Conservation (phyloP, 2,888 invertebrate genomes). For the Ditula angustiorana region DNA sequence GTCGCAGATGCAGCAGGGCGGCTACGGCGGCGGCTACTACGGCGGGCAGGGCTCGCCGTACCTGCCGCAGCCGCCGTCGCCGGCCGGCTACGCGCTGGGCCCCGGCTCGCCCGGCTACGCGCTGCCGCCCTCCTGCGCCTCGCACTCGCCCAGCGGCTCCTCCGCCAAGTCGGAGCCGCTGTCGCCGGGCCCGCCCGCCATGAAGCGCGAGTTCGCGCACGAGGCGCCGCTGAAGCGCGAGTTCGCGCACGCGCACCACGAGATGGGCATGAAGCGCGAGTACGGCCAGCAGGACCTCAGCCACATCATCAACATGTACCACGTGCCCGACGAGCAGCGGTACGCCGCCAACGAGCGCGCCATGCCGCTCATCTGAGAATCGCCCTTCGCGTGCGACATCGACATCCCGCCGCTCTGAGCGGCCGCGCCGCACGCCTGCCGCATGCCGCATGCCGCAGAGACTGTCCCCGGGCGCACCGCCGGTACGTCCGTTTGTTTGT, state of each 20-base stretch:
- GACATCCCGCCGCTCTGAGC: constrained; percentile 88
- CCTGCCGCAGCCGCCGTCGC: constrained; percentile 89
- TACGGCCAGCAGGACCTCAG: constrained; percentile 87
- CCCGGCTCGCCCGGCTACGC: constrained; percentile 88
- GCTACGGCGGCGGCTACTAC: constrained; percentile 91
- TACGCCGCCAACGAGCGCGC: constrained; percentile 87
- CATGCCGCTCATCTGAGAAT: constrained; percentile 87
- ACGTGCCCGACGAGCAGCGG: constrained; percentile 87
- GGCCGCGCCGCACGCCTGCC: constrained; percentile 80
- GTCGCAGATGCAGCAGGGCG: constrained; percentile 92
- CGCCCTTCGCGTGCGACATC: constrained; percentile 88
- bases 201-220: constrained; percentile 84
- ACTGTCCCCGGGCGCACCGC: constrained; percentile 83
- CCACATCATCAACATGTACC: constrained; percentile 89
- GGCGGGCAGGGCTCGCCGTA: constrained; percentile 92
- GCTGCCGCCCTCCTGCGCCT: constrained; percentile 88
- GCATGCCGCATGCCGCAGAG: constrained; percentile 66
- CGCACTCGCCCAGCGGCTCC: constrained; percentile 94
- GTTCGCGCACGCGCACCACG: constrained; percentile 80
- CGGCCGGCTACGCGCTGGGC: constrained; percentile 87
- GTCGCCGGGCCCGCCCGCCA: constrained; percentile 88
- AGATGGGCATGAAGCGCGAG: constrained; percentile 88
- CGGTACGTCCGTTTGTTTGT: constrained; percentile 82
- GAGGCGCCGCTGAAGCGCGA: constrained; percentile 84
- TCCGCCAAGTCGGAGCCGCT: constrained; percentile 96